Base-by-base conservation (phyloP, 2,888 invertebrate genomes). In the Ochropleura plecta region DNA sequence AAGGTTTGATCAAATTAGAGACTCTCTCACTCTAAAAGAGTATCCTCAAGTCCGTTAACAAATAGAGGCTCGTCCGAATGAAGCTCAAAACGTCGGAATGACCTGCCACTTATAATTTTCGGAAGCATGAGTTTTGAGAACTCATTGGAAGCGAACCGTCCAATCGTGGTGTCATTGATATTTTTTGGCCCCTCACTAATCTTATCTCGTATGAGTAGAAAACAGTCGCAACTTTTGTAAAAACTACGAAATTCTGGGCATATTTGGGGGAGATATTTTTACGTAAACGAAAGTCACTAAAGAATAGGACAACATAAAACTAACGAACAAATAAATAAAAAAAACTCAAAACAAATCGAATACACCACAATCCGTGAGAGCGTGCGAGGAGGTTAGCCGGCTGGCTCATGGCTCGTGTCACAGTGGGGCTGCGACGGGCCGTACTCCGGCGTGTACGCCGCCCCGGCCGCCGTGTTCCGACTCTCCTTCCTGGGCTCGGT, bases 401-500 rank as follows among this genome's bases (percentile, higher is more conserved):
- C 91, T 91, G 86, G 81, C 78, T 65, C 67, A 67, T 92, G 87
- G 88, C 63, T 57, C 68, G 30, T 80, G 81, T 76, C 89, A 87
- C 94, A 95, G 95, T 95, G 95, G 95, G 94, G 95, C 90, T 94
- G 94, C 93, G 94, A 93, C 85, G 95, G 95, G 88, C 93, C 96
- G 85, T 96, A 96, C 92, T 95, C 95, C 86, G 96, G 96, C 72
- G 96, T 96, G 90, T 96, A 96, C 93, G 96, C 97, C 82, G 97
- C 97, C 85, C 97, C 97, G 85, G 98, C 98, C 88, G 98, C 98
- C 87, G 98, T 98, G 93, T 98, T 98, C 97, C 97, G 98, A 88
- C 98, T 98, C 89, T 97, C 97, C 91, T 98, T 98, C 97, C 98
- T 98, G 93, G 98, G 98, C 95, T 98, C 98, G 91, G 98, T 98